phyloP scores from a whole-genome alignment of 2,888 invertebrate species.

The Notodonta dromedarius region DNA sequence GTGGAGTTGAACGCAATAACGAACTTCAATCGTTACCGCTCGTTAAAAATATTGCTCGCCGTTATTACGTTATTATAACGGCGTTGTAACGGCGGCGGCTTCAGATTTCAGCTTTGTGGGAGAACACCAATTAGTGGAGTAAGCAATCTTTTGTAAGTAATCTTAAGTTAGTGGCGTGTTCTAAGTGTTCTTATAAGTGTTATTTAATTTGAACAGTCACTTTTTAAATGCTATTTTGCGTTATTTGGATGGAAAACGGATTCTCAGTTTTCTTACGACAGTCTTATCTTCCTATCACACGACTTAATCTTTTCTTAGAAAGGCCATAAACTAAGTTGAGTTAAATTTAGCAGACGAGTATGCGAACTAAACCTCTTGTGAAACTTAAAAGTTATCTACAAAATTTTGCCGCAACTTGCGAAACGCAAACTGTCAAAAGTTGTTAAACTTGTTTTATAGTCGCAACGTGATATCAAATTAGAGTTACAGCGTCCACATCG shows the following conservation, averaged over 20 bases:
- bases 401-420: conserved; percentile 17
- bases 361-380: conserved; percentile 10
- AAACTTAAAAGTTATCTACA: conserved; percentile 18
- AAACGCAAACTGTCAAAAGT: conserved; percentile 13
- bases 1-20: conserved; percentile 48
- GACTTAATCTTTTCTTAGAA: neutral
- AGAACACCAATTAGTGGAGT: too few species aligned
- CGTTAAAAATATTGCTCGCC: conserved; percentile 53
- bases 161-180: too few species aligned
- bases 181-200: too few species aligned
- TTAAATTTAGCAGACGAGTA: conserved; percentile 11
- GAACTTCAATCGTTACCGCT: conserved; percentile 53
- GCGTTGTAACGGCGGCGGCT: neutral
- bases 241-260: too few species aligned
- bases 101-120: neutral
- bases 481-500: neutral
- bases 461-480: conserved; percentile 26
- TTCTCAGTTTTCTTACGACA: too few species aligned
- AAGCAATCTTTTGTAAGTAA: too few species aligned
- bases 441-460: conserved; percentile 29
- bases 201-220: too few species aligned
- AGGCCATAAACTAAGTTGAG: neutral
- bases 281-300: too few species aligned
- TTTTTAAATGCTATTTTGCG: too few species aligned
- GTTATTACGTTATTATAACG: conserved; percentile 23